phyloP scores from a whole-genome alignment of 2,113 vertebrate genomes.

The Plecturocebus donacophilus region DNA sequence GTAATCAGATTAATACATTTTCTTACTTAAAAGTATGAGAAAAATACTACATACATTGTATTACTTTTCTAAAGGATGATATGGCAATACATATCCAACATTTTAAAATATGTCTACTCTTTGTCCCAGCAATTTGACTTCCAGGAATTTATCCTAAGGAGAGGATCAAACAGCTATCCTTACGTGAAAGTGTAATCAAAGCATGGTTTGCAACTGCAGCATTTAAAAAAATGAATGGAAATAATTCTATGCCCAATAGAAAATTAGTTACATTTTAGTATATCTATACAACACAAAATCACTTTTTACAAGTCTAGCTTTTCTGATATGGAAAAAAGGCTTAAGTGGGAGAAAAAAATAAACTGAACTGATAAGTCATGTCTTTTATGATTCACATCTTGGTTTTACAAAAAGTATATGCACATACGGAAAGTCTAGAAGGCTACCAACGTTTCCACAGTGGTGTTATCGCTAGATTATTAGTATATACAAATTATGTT shows the following conservation, averaged over 20 bases:
- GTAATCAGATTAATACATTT: not conserved
- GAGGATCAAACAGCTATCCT: not conserved
- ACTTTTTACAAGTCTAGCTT: conserved; percentile 1
- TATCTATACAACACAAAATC: not conserved
- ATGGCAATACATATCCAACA: not conserved
- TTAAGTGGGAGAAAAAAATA: not conserved
- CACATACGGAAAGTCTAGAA: not conserved
- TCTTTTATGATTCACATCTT: not conserved
- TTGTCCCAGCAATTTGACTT: not conserved
- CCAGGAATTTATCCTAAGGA: not conserved
- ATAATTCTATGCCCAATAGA: not conserved
- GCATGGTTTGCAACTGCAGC: not conserved
- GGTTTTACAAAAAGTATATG: not conserved
- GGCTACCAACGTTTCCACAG: not conserved
- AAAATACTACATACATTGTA: not conserved
- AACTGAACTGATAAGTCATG: not conserved
- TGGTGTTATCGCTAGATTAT: not conserved
- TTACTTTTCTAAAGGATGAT: not conserved
- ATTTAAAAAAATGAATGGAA: not conserved
- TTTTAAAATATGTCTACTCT: not conserved
- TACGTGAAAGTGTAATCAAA: not conserved
- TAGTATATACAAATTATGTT: not conserved
- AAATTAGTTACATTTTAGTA: not conserved
- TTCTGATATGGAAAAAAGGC: conserved; percentile 29
- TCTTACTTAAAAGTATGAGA: not conserved